phyloP scores from a whole-genome alignment of 2,888 invertebrate genomes.

The Polyommatus iphigenia region DNA sequence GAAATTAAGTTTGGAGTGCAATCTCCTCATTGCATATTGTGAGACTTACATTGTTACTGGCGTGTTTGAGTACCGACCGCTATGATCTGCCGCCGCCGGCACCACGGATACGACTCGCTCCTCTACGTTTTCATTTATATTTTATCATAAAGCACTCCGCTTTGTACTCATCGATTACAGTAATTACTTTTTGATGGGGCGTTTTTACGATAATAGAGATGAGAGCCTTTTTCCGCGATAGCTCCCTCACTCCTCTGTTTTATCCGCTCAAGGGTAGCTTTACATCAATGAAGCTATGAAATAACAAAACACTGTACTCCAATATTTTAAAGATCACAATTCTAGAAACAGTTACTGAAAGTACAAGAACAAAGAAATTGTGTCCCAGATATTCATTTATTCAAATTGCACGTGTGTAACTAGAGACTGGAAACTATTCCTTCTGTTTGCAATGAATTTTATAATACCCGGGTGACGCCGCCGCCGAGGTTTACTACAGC shows the following conservation, averaged over 20 bases:
- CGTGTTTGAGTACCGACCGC: constrained; percentile 41
- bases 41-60: constrained; percentile 39
- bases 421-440: constrained; percentile 50
- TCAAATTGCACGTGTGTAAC: constrained; percentile 47
- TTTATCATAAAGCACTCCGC: constrained; percentile 15
- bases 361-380: background rate
- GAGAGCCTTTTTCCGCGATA: background rate
- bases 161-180: constrained; percentile 2
- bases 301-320: background rate
- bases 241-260: background rate
- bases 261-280: background rate
- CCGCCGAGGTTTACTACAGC: constrained; percentile 55
- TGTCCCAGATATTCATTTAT: constrained; percentile 20
- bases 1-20: constrained; percentile 73
- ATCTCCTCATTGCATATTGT: constrained; percentile 59
- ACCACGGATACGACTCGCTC: constrained; percentile 41
- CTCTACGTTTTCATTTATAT: constrained; percentile 19
- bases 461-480: constrained; percentile 48
- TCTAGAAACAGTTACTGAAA: background rate
- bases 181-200: constrained; percentile 14
- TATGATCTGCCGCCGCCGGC: constrained; percentile 47
- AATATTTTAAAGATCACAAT: background rate
- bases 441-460: constrained; percentile 52
- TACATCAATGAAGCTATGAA: background rate
- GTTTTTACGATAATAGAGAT: background rate